Conservation (phyloP, 2,888 invertebrate genomes). For the Tholera decimalis region DNA sequence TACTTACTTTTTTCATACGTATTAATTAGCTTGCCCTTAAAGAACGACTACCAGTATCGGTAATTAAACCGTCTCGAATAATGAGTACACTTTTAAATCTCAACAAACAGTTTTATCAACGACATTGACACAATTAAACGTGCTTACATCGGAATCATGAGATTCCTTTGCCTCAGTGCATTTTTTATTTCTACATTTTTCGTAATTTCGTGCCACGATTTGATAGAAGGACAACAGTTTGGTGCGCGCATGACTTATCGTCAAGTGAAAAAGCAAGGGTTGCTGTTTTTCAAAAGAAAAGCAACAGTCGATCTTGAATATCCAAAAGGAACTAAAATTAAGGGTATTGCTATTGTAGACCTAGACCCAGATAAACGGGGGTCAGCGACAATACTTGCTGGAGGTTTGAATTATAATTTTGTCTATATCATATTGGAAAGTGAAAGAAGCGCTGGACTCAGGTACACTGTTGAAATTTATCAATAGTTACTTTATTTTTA, state of each 20-base stretch:
- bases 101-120: conserved; percentile 62
- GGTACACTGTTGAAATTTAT: conserved; percentile 63
- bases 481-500: conserved; percentile 36
- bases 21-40: conserved; percentile 31
- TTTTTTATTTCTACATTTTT: conserved; percentile 33
- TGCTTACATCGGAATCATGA: conserved; percentile 50
- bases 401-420: conserved; percentile 67
- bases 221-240: conserved; percentile 69
- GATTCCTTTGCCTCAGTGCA: conserved; percentile 28
- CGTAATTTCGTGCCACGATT: conserved; percentile 54
- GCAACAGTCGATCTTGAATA: conserved; percentile 65
- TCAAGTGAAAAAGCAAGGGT: conserved; percentile 75
- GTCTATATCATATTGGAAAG: conserved; percentile 71
- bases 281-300: conserved; percentile 72
- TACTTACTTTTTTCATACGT: neutral
- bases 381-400: conserved; percentile 62
- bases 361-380: conserved; percentile 69
- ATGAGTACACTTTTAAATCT: conserved; percentile 49
- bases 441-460: conserved; percentile 69
- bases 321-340: conserved; percentile 72
- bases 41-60: conserved; percentile 21
- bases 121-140: conserved; percentile 58
- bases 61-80: conserved; percentile 19
- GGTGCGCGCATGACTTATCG: conserved; percentile 74
- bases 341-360: conserved; percentile 74